Conservation (phyloP, 53 echinoderm and acorn worm genomes). For the Echinarachnius parma region DNA sequence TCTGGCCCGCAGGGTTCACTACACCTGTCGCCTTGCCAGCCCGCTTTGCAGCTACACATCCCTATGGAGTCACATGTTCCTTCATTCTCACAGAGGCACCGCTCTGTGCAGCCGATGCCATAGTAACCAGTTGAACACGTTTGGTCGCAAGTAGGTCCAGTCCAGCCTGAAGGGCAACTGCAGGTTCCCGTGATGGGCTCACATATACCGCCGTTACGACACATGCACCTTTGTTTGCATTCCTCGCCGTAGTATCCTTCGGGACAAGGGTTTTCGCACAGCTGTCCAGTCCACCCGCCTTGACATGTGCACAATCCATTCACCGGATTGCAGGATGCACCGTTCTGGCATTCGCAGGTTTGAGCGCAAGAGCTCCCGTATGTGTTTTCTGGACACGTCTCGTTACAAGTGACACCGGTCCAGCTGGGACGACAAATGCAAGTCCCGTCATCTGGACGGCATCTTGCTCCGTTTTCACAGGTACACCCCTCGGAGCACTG, state of each 20-base stretch:
- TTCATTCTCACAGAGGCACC: constrained; percentile 43
- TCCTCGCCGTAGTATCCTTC: constrained; percentile 20
- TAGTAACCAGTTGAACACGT: constrained; percentile 29
- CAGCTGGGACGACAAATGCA: constrained; percentile 61
- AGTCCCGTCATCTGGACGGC: constrained; percentile 49
- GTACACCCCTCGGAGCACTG: constrained; percentile 7
- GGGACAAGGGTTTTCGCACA: constrained; percentile 43
- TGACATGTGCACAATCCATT: constrained; percentile 42
- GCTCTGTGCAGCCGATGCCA: constrained; percentile 17
- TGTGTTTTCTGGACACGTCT: constrained; percentile 39
- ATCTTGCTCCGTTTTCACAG: constrained; percentile 59
- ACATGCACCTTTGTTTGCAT: constrained; percentile 19
- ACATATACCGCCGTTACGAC: constrained; percentile 33
- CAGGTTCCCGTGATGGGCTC: constrained; percentile 39
- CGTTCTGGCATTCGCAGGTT: constrained; percentile 57
- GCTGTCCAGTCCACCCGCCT: constrained; percentile 54
- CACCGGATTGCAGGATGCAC: constrained; percentile 18
- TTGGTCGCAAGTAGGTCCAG: constrained; percentile 27
- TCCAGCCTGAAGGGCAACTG: constrained; percentile 40
- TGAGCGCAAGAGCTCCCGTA: constrained; percentile 47
- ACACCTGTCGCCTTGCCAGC: constrained; percentile 40
- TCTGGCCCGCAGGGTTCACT: constrained; percentile 1
- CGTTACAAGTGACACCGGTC: constrained; percentile 43
- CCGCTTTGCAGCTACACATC: constrained; percentile 34
- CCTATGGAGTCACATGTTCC: constrained; percentile 24